Evolutionary conservation across 2,888 invertebrate genomes (phyloP), one percentile per base, ranked within the genome.

Genomic region (Rhorus exstirpatorius): DNA sequence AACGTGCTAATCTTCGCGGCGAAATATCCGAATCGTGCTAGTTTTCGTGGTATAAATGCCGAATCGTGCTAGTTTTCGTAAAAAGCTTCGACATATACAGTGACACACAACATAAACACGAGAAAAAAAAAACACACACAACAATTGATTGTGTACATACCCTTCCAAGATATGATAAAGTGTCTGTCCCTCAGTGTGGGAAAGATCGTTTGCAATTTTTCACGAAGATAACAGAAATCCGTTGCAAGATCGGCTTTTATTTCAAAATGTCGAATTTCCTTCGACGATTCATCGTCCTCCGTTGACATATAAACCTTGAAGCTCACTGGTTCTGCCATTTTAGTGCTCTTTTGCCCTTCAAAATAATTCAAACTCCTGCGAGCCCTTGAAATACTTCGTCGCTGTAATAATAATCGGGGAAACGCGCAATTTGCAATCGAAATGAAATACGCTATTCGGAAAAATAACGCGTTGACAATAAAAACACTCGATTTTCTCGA

Each of bases 101-200:
- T 21, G 51, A n/a, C n/a, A 53, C 14, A 1, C 3, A 53, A 10
- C 6, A 10, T 2, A 44, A 12, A 1, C 21, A 19, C 14, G 24
- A 53, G 26, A 24, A 6, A 51, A 51, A 51, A 26, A 61, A 38
- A 26, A n/a, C n/a, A n/a, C n/a, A n/a, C n/a, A n/a, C n/a, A 46
- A 24, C 17, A 31, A 58, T 71, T 19, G 60, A 31, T 31, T 49
- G 17, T 31, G 17, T 35, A 74, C 78, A 89, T 93, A 96, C 96
- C 96, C 94, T 94, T 95, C 96, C 96, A 96, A 65, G 93, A 92
- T 3, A 96, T 89, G 17, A 90, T 92, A 87, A 95, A 96, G 0
- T 85, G 87, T 84, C 93, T 93, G 0, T 92, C 91, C 78, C 92
- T 93, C 19, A 96, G 91, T 0, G 92, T 90, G 10, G 96, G 95